Conservation (phyloP, 1,140 invertebrate genomes). For the Hypsibius dujardini region DNA sequence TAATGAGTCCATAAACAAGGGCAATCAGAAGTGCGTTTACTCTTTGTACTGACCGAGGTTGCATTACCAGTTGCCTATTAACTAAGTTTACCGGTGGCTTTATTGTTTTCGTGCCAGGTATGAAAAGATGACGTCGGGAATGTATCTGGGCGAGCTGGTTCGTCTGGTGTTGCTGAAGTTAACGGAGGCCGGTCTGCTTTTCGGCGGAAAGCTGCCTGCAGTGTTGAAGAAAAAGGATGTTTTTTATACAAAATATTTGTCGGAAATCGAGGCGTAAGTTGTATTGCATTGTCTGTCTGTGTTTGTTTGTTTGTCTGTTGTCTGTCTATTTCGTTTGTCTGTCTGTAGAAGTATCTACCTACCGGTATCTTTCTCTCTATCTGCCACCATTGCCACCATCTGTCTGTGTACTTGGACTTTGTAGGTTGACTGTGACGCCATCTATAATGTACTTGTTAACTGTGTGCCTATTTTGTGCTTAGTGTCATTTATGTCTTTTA, state of each 20-base stretch:
- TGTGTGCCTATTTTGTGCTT: no score
- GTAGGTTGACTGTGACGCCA: background rate
- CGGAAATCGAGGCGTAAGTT: slow-evolving; percentile 72
- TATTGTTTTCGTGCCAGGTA: slow-evolving; percentile 37
- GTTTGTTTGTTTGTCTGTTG: background rate
- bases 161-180: slow-evolving; percentile 53
- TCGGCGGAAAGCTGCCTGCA: slow-evolving; percentile 42
- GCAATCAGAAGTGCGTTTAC: slow-evolving; percentile 57
- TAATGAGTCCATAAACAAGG: slow-evolving; percentile 51
- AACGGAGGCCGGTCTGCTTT: slow-evolving; percentile 52
- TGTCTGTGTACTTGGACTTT: no score
- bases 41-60: no score
- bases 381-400: no score
- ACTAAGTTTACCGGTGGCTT: no score
- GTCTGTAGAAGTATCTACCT: no score
- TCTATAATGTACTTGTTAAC: slow-evolving; percentile 31
- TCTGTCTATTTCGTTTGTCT: slow-evolving; percentile 4
- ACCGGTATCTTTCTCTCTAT: no score
- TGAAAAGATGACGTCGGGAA: slow-evolving; percentile 83
- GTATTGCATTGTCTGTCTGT: slow-evolving; percentile 18
- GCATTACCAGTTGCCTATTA: no score
- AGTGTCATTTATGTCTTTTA: no score
- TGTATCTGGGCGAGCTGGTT: slow-evolving; percentile 65
- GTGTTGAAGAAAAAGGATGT: slow-evolving; percentile 33
- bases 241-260: slow-evolving; percentile 91